These are phyloP conservation scores for Chlorodrepanis virens DNA, from an alignment of 2,113 vertebrate species.

Conservation along the genomic window DNA sequence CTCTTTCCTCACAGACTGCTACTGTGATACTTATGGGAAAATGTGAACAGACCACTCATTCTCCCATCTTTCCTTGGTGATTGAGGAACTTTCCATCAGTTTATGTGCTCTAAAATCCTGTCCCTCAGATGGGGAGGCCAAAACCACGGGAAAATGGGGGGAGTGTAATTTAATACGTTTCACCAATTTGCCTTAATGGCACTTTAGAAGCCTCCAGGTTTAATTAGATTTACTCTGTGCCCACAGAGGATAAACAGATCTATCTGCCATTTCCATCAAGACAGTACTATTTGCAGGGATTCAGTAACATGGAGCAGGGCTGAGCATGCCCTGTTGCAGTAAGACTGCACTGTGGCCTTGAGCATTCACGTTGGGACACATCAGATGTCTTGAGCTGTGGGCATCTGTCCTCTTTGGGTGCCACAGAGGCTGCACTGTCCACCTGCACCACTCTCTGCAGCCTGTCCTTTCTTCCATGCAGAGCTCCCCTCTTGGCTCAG, in stretches of 20 bases:
- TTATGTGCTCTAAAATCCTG: background rate
- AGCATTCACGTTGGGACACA: background rate
- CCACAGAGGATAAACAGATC: constrained; percentile 35
- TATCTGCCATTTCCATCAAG: constrained; percentile 14
- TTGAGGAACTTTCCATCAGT: constrained; percentile 36
- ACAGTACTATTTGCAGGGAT: background rate
- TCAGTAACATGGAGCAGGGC: background rate
- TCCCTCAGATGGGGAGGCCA: background rate
- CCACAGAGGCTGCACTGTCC: rapidly evolving
- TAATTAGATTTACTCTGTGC: constrained; percentile 47
- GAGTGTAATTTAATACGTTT: constrained; percentile 5
- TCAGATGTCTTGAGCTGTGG: background rate
- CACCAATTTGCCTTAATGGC: constrained; percentile 29
- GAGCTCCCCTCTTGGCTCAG: background rate
- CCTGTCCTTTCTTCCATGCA: background rate
- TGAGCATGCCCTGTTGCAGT: background rate
- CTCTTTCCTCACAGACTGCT: constrained; percentile 53
- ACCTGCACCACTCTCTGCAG: background rate
- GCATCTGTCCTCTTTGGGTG: background rate
- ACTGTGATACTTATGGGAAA: constrained; percentile 41
- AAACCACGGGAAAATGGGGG: constrained; percentile 25
- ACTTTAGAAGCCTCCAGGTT: constrained; percentile 19
- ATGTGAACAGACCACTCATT: constrained; percentile 35
- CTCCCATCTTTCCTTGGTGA: constrained; percentile 12
- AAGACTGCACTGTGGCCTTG: background rate